A percentile compares a stretch with the other conserved stretches of the same genome.
phyloP scores from a whole-genome alignment of 2,113 vertebrate genomes.

The Upupa epops region DNA sequence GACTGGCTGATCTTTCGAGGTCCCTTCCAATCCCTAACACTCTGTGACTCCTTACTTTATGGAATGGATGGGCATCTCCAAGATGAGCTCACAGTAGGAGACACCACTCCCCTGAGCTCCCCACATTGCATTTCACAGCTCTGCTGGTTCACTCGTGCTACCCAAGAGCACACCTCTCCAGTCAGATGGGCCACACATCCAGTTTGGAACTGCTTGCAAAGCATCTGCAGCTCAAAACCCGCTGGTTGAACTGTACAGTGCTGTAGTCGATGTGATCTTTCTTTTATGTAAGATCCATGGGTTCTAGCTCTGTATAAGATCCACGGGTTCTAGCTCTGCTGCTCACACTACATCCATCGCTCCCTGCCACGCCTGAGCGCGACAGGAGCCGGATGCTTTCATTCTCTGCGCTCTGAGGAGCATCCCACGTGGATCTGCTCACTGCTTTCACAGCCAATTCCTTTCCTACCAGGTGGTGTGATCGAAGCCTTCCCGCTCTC shows the following conservation, averaged over 20 bases:
- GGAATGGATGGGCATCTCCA: not conserved
- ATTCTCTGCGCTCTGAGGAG: not conserved
- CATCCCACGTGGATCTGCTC: not conserved
- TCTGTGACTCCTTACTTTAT: too few species aligned
- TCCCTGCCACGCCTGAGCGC: not conserved
- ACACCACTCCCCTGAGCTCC: not conserved
- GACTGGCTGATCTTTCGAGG: too few species aligned
- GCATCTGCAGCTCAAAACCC: not conserved
- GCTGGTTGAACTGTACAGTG: not conserved
- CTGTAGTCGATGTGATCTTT: not conserved
- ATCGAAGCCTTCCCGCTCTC: conserved; percentile 85
- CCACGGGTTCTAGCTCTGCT: too few species aligned
- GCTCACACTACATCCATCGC: too few species aligned
- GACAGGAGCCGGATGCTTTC: not conserved
- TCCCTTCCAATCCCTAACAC: too few species aligned
- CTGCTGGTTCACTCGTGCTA: not conserved
- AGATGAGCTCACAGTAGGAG: not conserved
- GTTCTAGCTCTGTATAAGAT: not conserved
- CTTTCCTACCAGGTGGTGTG: conserved; percentile 79
- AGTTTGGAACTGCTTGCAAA: not conserved
- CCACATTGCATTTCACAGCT: not conserved
- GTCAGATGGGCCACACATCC: not conserved
- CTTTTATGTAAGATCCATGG: not conserved
- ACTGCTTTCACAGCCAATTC: not conserved
- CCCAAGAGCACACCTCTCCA: not conserved